A percentile compares a stretch with the other conserved stretches of the same genome.
Evolutionary conservation across 2,113 vertebrate species (phyloP).

Genomic region (Caretta caretta): DNA sequence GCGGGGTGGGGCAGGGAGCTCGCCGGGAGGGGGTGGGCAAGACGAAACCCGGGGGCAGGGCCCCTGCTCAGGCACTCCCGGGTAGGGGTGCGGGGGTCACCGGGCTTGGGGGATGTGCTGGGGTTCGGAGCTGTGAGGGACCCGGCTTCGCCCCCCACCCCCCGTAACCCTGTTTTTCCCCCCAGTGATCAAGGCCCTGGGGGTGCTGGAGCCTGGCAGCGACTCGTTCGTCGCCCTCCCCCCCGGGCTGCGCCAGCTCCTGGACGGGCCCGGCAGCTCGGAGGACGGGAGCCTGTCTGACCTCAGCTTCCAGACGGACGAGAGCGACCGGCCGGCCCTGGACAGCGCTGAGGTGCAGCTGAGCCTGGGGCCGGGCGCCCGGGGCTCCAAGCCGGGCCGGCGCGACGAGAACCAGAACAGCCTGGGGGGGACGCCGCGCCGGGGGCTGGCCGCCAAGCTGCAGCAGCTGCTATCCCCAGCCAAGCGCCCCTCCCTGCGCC

Average conservation of each 20-base stretch:
- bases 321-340: conserved; percentile 21
- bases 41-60: background rate
- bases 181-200: conserved; percentile 64
- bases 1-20: fast-evolving
- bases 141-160: background rate
- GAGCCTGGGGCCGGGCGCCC: fast-evolving
- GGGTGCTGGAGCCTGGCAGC: background rate
- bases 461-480: conserved; percentile 92
- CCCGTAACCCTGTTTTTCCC: background rate
- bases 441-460: conserved; percentile 86
- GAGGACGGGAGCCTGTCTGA: conserved; percentile 78
- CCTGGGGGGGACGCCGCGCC: conserved; percentile 74
- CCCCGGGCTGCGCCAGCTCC: background rate
- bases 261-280: conserved; percentile 57
- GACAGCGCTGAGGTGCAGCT: background rate
- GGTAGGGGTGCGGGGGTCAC: background rate
- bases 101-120: background rate
- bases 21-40: too few relatives aligned
- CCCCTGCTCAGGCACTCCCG: background rate
- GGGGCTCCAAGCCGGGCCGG: conserved; percentile 43
- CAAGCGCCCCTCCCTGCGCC: conserved; percentile 68
- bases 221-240: background rate
- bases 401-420: conserved; percentile 64
- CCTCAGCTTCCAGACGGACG: conserved; percentile 50
- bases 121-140: background rate